Evolutionary conservation across 2,797 vertebrate species (phyloP).

Genomic region (Mormyrops attenuatus): DNA sequence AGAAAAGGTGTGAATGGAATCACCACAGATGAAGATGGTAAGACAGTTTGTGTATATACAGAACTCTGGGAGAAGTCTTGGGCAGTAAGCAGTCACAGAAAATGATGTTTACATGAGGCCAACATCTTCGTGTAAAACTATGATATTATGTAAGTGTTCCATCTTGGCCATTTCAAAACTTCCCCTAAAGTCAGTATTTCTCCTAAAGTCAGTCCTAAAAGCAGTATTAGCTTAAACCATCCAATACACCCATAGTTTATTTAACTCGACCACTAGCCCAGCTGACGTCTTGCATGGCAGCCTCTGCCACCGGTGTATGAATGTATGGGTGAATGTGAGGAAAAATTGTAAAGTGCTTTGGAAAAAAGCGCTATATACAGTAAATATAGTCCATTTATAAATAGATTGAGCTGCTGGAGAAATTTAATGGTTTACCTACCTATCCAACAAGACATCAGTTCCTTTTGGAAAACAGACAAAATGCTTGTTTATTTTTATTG

Average conservation of each 20-base stretch:
- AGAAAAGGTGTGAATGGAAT: constrained; percentile 56
- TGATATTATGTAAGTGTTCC: not conserved
- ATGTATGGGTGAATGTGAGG: too few relatives aligned
- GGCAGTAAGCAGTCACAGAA: not conserved
- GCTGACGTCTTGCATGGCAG: not conserved
- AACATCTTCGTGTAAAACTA: not conserved
- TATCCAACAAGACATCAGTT: not conserved
- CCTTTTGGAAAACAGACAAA: not conserved
- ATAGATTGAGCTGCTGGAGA: not conserved
- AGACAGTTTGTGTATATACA: constrained; percentile 16
- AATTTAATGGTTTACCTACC: not conserved
- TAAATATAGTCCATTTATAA: too few relatives aligned
- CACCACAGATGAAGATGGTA: constrained; percentile 48
- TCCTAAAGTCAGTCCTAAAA: not conserved
- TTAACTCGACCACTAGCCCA: not conserved
- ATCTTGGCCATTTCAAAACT: not conserved
- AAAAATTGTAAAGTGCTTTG: too few relatives aligned
- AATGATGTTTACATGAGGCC: not conserved
- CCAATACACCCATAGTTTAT: not conserved
- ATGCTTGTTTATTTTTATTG: not conserved
- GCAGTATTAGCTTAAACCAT: not conserved
- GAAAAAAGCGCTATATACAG: too few relatives aligned
- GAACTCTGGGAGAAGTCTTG: not conserved
- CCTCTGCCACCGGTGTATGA: too few relatives aligned
- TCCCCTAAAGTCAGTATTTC: not conserved